Conservation (phyloP, 2,113 vertebrate genomes). For the Nesogale talazaci region DNA sequence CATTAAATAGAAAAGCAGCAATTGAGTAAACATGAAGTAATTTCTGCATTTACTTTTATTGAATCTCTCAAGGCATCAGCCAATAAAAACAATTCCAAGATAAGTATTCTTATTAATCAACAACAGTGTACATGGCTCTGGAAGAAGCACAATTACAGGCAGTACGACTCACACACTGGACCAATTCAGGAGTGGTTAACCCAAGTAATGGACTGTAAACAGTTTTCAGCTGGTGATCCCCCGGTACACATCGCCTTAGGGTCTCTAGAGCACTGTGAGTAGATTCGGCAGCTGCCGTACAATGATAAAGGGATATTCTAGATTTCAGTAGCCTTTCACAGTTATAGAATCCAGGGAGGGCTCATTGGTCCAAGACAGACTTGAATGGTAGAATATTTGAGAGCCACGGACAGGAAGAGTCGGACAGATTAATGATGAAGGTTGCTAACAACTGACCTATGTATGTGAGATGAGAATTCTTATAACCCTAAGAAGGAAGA, state of each 20-base stretch:
- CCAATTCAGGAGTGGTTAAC: background rate
- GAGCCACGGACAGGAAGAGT: background rate
- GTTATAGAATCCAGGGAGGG: background rate
- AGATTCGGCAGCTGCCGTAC: background rate
- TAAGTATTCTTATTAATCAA: slow-evolving; percentile 67
- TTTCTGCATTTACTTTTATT: slow-evolving; percentile 55
- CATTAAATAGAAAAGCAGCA: slow-evolving; percentile 31
- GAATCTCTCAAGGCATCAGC: slow-evolving; percentile 55
- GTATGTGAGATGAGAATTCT: background rate
- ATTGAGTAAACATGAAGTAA: slow-evolving; percentile 39
- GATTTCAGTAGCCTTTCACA: background rate
- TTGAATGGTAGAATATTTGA: background rate
- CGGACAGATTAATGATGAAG: background rate
- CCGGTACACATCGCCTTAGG: too few species aligned
- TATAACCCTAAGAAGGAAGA: background rate
- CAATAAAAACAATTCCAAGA: slow-evolving; percentile 69
- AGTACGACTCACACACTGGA: slow-evolving; percentile 17
- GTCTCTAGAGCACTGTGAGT: background rate
- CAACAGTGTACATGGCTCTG: background rate
- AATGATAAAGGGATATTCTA: background rate
- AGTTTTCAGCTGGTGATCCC: background rate
- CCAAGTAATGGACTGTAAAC: background rate
- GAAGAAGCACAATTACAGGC: background rate
- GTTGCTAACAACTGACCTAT: background rate
- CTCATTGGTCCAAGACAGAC: background rate